Conservation (phyloP, 2,797 vertebrate genomes). For the Centropyge bicolor region DNA sequence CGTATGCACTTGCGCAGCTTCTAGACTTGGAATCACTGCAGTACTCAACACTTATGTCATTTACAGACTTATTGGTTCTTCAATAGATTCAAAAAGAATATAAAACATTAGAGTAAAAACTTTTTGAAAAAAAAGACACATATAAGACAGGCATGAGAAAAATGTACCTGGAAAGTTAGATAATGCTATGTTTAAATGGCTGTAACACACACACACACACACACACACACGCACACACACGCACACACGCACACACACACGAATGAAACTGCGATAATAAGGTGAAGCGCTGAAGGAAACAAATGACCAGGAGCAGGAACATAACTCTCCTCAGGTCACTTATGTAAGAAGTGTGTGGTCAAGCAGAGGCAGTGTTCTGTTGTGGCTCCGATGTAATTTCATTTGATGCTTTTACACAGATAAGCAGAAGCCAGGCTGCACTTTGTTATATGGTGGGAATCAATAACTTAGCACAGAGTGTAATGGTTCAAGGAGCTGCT, state of each 20-base stretch:
- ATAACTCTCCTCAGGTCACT: constrained; percentile 38
- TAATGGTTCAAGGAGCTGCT: constrained; percentile 63
- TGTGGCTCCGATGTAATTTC: constrained; percentile 42
- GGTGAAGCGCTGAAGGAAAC: constrained; percentile 40
- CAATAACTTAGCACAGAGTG: constrained; percentile 48
- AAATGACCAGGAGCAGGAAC: constrained; percentile 20
- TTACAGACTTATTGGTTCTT: background rate
- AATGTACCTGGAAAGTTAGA: background rate
- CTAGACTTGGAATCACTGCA: background rate
- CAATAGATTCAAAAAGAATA: background rate
- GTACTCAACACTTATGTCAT: background rate
- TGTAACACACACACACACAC: background rate
- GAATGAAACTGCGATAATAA: constrained; percentile 23
- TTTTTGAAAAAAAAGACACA: background rate
- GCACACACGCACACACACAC: background rate
- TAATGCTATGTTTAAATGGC: background rate
- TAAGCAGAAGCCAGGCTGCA: constrained; percentile 30
- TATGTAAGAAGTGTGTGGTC: constrained; percentile 36
- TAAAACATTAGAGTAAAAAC: background rate
- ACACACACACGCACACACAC: background rate
- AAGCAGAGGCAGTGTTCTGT: constrained; percentile 33
- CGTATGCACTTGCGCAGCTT: background rate
- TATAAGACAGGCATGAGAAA: background rate
- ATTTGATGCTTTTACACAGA: constrained; percentile 63
- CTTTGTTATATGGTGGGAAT: constrained; percentile 61